Percentiles rank a stretch among this genome's conserved stretches.
phyloP scores from a whole-genome alignment of 2,797 vertebrate genomes.

The Helarctos malayanus region DNA sequence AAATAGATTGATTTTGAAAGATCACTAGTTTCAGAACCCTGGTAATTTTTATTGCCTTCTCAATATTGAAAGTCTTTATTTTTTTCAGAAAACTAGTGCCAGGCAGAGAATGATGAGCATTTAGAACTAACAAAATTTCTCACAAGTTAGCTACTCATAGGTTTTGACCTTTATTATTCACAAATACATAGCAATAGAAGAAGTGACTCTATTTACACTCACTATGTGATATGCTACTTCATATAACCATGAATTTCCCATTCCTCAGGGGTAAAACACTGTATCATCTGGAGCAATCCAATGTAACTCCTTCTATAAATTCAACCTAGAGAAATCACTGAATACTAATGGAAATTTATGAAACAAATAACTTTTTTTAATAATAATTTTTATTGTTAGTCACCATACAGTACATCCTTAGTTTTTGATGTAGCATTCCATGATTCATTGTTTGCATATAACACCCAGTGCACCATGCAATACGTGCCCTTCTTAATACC shows the following conservation, averaged over 20 bases:
- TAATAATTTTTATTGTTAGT: no score
- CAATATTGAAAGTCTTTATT: not conserved
- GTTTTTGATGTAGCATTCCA: no score
- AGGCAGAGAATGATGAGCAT: not conserved
- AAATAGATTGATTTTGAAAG: slow-evolving; percentile 53
- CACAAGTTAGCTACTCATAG: not conserved
- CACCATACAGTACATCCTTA: no score
- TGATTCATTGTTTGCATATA: no score
- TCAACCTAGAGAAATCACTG: not conserved
- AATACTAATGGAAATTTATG: not conserved
- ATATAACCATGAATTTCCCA: not conserved
- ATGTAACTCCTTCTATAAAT: not conserved
- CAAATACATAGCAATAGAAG: not conserved
- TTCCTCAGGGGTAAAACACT: not conserved
- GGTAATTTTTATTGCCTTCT: slow-evolving; percentile 21
- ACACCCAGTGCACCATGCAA: no score
- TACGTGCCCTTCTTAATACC: no score
- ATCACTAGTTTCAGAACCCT: not conserved
- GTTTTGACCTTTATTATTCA: not conserved
- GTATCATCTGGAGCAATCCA: not conserved
- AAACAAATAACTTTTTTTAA: not conserved
- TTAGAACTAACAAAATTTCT: slow-evolving; percentile 50
- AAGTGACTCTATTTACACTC: not conserved
- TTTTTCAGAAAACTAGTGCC: not conserved
- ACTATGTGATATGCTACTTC: not conserved